phyloP scores from a whole-genome alignment of 2,113 vertebrate genomes.

The Emydocephalus ijimae region DNA sequence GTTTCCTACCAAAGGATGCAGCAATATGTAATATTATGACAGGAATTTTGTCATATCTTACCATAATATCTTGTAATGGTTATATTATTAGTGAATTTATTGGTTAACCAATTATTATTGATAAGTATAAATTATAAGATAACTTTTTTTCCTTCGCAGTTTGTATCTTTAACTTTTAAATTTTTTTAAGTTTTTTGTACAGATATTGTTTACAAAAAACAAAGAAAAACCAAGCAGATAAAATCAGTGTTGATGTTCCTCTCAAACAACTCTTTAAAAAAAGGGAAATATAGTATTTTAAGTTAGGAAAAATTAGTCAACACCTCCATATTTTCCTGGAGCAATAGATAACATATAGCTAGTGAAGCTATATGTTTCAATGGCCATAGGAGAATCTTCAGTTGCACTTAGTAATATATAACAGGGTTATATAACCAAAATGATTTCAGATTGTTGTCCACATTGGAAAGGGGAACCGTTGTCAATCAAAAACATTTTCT shows the following conservation, averaged over 20 bases:
- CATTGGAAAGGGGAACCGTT: neutral
- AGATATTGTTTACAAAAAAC: neutral
- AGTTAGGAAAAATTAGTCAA: neutral
- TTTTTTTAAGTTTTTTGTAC: neutral
- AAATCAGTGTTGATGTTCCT: neutral
- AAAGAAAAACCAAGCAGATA: neutral
- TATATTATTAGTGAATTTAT: neutral
- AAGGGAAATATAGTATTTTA: neutral
- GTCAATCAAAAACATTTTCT: neutral
- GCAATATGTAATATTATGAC: neutral
- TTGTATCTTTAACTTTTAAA: neutral
- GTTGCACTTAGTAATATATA: neutral
- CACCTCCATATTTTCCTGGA: neutral
- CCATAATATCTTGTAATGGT: neutral
- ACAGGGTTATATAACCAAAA: neutral
- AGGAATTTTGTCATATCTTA: neutral
- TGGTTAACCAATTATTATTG: neutral
- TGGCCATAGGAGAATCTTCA: neutral
- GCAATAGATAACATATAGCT: neutral
- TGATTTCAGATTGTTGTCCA: neutral
- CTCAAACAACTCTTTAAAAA: neutral
- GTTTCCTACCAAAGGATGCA: neutral
- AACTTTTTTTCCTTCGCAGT: neutral
- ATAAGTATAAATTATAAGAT: neutral
- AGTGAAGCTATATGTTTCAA: neutral